These are phyloP conservation scores for Drosophila elegans DNA, from an alignment of 1,140 invertebrate species.

Conservation along the genomic window DNA sequence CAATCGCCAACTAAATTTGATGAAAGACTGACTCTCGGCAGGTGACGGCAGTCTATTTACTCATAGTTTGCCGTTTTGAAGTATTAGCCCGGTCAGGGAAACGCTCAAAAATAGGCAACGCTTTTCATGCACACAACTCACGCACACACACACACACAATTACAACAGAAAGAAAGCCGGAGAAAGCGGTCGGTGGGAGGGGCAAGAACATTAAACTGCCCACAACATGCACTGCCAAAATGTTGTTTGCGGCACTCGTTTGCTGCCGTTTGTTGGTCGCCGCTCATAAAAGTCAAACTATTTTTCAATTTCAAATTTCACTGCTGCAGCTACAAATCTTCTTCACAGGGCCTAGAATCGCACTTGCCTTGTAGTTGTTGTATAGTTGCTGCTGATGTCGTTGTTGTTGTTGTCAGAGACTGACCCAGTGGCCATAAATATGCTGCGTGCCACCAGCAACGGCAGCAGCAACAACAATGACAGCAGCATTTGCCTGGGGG, in stretches of 20 bases:
- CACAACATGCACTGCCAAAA: constrained; percentile 49
- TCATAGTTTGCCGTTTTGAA: constrained; percentile 46
- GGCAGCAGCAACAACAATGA: constrained; percentile 10
- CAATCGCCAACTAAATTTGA: not conserved
- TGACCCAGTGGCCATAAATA: constrained; percentile 81
- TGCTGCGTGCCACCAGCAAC: constrained; percentile 68
- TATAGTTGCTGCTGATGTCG: too few relatives aligned
- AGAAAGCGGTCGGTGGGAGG: constrained; percentile 1
- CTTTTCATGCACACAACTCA: constrained; percentile 40
- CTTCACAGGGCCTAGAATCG: constrained; percentile 52
- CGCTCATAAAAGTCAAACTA: constrained; percentile 83
- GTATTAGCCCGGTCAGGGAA: constrained; percentile 27
- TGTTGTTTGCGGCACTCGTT: constrained; percentile 27
- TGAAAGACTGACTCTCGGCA: constrained; percentile 12
- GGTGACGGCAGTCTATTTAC: constrained; percentile 36
- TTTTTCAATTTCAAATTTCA: constrained; percentile 83
- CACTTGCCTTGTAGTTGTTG: constrained; percentile 18
- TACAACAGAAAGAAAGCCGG: not conserved
- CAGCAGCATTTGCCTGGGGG: constrained; percentile 18
- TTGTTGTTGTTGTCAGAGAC: constrained; percentile 59
- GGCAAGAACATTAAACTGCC: constrained; percentile 42
- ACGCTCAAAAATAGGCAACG: constrained; percentile 48
- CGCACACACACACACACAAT: constrained; percentile 16
- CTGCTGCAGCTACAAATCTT: constrained; percentile 78
- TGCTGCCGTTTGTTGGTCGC: constrained; percentile 60